Evolutionary conservation across 1,140 invertebrate genomes (phyloP).

Genomic region (Nymphalis io): DNA sequence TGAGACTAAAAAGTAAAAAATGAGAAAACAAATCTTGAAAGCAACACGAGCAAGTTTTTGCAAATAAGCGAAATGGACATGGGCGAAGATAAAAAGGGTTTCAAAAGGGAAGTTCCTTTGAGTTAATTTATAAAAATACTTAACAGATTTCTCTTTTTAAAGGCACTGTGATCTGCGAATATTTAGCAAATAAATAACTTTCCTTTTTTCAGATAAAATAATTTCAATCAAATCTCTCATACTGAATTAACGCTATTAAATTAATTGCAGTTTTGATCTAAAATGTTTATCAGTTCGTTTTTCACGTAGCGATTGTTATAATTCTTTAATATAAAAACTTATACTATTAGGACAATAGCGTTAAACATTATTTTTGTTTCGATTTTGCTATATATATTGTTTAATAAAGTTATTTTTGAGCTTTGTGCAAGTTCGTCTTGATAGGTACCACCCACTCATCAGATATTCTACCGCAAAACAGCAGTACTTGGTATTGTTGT

Average conservation of each 20-base stretch:
- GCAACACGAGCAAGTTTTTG: constrained; percentile 41
- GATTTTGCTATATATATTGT: no score
- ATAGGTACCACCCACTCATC: no score
- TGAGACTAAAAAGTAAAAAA: neutral
- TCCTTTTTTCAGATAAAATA: neutral
- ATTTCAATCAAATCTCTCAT: neutral
- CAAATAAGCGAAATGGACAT: constrained; percentile 45
- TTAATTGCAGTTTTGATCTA: neutral
- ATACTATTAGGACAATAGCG: no score
- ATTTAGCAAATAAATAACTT: constrained; percentile 18
- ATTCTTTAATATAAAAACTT: neutral
- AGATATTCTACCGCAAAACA: no score
- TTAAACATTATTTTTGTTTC: no score
- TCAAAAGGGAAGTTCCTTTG: constrained; percentile 46
- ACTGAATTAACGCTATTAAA: neutral
- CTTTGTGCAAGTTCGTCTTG: no score
- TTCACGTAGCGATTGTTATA: neutral
- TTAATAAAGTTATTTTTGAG: no score
- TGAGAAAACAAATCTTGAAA: constrained; percentile 37
- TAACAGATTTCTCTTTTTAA: constrained; percentile 35
- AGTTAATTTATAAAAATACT: constrained; percentile 45
- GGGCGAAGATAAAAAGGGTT: constrained; percentile 46
- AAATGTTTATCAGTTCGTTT: neutral
- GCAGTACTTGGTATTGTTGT: no score
- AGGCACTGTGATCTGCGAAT: constrained; percentile 15